Base-by-base conservation (phyloP, 2,888 invertebrate genomes). In the Acanthosepion lycidas region DNA sequence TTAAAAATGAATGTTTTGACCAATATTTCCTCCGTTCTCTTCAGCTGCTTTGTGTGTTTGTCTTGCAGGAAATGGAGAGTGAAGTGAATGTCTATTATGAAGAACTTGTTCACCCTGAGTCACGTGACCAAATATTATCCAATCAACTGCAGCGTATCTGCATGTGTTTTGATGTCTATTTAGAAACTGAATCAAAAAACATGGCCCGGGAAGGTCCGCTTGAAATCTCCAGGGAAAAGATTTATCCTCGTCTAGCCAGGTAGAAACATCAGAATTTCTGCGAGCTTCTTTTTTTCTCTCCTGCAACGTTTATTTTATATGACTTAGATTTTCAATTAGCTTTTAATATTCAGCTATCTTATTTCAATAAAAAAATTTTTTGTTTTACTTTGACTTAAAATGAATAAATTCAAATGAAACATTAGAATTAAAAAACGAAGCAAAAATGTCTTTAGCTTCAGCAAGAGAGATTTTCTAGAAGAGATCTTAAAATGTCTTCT, bases 121-220 rank as follows among this genome's bases (percentile, higher is more conserved):
- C 96, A 95, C 95, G 95, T 95, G 97, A 98, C 96, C 98, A 98
- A 93, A 97, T 99, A 48, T 96, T 98, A 94, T 98, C 98, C n/a
- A 98, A 98, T n/a, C 99, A 99, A 97, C 98, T 99, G 95, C 98
- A 98, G 95, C 98, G 98, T 94, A 98, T 99, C 91, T 98, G 99
- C 96, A 98, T 98, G 95, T 98, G 98, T 97, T 98, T 99, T 95
- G 99, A 99, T 97, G 98, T 99, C 95, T 98, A 98, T 96, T 98
- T 99, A 94, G 99, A 99, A 97, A 98, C 99, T 0, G 97, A 97
- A 95, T 95, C 96, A 78, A 96, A 96, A 78, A 98, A 98, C 78
- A 98, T 98, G 15, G 98, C 98, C n/a, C 96, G 96, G 26, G 97
- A 97, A 95, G 97, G 97, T 6, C 97, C 97, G 5, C 96, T 96